These are phyloP conservation scores for Pseudoips prasinana DNA, from an alignment of 2,888 invertebrate genomes.

Conservation along the genomic window DNA sequence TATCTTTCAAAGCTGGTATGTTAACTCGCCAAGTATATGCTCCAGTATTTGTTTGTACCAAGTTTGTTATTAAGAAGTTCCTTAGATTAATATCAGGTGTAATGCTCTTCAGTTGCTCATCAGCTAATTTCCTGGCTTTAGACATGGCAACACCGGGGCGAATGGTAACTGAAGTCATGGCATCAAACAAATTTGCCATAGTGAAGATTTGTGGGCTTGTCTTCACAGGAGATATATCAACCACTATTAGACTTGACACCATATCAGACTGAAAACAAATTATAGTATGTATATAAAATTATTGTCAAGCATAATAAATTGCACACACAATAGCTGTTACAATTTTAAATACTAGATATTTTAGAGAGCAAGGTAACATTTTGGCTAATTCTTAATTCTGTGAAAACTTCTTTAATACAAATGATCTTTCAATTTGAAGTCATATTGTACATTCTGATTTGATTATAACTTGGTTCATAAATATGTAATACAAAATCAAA, in stretches of 20 bases:
- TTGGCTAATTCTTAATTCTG: no score
- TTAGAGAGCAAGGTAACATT: no score
- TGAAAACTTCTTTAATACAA: no score
- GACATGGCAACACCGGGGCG: slow-evolving; percentile 84
- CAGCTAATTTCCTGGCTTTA: slow-evolving; percentile 84
- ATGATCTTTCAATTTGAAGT: no score
- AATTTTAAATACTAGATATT: no score
- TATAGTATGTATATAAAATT: slow-evolving; percentile 1
- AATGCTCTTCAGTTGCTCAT: slow-evolving; percentile 83
- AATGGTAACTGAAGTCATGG: slow-evolving; percentile 84
- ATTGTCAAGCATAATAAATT: no score
- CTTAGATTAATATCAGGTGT: slow-evolving; percentile 83
- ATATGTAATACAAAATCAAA: no score
- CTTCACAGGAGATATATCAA: slow-evolving; percentile 87
- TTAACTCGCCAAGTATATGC: slow-evolving; percentile 91
- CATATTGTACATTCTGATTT: no score
- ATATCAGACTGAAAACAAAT: slow-evolving; percentile 75
- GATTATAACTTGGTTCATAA: no score
- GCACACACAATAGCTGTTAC: no score
- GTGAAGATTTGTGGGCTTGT: slow-evolving; percentile 83
- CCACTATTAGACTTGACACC: slow-evolving; percentile 85
- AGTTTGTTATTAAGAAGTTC: slow-evolving; percentile 93
- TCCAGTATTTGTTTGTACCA: slow-evolving; percentile 85
- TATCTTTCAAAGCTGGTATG: slow-evolving; percentile 85
- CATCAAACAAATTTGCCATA: slow-evolving; percentile 85